A percentile compares a stretch with the other conserved stretches of the same genome.
Evolutionary conservation across 2,888 invertebrate species (phyloP).

Genomic region (Limulus polyphemus): DNA sequence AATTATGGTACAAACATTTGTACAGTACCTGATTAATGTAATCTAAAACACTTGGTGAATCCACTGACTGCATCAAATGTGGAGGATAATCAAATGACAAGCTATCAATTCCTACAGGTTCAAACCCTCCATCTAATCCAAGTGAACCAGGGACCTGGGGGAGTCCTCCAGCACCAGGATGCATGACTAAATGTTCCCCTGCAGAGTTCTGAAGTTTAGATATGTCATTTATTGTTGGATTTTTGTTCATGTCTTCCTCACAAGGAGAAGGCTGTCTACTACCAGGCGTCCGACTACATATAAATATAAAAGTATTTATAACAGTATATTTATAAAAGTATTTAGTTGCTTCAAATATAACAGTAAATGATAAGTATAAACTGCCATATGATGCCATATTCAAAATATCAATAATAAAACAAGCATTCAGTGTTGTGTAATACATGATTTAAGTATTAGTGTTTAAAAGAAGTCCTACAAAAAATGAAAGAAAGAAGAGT

Average conservation of each 20-base stretch:
- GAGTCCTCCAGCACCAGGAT: constrained; percentile 35
- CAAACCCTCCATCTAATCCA: constrained; percentile 34
- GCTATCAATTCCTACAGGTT: constrained; percentile 36
- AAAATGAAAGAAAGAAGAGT: too few relatives aligned
- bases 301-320: too few relatives aligned
- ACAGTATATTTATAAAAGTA: too few relatives aligned
- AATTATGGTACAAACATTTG: too few relatives aligned
- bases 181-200: constrained; percentile 31
- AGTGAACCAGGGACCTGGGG: constrained; percentile 23
- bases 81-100: constrained; percentile 35
- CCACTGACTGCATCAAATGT: constrained; percentile 37
- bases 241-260: constrained; percentile 60
- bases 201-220: constrained; percentile 7
- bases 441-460: too few relatives aligned
- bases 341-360: too few relatives aligned
- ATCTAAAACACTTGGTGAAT: constrained; percentile 38
- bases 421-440: too few relatives aligned
- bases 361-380: too few relatives aligned
- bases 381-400: too few relatives aligned
- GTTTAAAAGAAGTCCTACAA: too few relatives aligned
- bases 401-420: too few relatives aligned
- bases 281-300: constrained; percentile 33
- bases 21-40: constrained; percentile 33
- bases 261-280: constrained; percentile 86
- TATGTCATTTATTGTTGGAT: constrained; percentile 31